phyloP scores from a whole-genome alignment of 2,888 invertebrate genomes.

The Tetheella fluctuosa region DNA sequence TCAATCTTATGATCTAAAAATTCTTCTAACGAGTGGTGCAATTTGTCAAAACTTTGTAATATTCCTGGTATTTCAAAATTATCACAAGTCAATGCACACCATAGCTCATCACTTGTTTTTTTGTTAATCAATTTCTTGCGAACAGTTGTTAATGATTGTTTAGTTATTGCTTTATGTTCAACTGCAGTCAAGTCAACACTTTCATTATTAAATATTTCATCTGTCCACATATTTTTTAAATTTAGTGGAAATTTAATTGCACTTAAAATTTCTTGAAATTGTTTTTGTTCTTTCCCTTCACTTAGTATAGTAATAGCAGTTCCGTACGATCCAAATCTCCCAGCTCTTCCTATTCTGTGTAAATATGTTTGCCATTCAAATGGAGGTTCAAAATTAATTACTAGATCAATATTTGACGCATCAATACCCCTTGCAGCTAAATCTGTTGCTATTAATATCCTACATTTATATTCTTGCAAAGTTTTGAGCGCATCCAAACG shows the following conservation, averaged over 20 bases:
- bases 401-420: conserved; percentile 95
- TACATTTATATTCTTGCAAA: conserved; percentile 91
- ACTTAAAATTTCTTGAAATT: conserved; percentile 84
- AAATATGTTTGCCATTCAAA: conserved; percentile 92
- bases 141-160: not conserved
- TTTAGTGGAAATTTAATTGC: conserved; percentile 76
- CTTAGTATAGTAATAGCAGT: conserved; percentile 90
- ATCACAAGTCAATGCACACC: conserved; percentile 43
- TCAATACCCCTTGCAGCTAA: conserved; percentile 97
- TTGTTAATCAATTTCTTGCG: not conserved
- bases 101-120: conserved; percentile 33
- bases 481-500: conserved; percentile 90
- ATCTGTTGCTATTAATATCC: conserved; percentile 95
- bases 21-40: conserved; percentile 46
- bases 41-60: conserved; percentile 44
- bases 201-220: conserved; percentile 35
- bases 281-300: conserved; percentile 85
- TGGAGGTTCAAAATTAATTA: conserved; percentile 96
- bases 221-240: conserved; percentile 57
- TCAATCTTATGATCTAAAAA: conserved; percentile 36
- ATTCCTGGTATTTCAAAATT: conserved; percentile 24
- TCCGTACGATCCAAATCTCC: conserved; percentile 95
- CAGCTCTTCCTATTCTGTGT: conserved; percentile 97
- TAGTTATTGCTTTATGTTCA: not conserved
- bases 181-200: not conserved